phyloP scores from a whole-genome alignment of 2,797 vertebrate genomes.

The Odontamblyopus rebecca region DNA sequence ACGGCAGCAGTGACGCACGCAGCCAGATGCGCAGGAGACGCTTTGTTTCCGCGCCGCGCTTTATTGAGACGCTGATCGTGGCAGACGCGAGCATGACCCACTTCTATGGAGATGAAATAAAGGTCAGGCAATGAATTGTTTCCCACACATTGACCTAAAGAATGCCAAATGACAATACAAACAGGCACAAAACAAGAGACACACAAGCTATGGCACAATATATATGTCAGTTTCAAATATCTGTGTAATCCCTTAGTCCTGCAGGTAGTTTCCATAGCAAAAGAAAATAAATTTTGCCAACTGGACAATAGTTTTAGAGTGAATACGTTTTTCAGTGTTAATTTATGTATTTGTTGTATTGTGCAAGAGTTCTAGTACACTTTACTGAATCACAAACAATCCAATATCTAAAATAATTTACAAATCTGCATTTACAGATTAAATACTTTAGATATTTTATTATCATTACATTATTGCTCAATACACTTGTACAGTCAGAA shows the following conservation, averaged over 20 bases:
- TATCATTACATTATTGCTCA: background rate
- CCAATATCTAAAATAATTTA: background rate
- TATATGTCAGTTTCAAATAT: background rate
- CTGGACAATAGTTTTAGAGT: no score
- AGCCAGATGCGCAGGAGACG: conserved; percentile 70
- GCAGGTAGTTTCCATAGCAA: no score
- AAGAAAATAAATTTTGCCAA: no score
- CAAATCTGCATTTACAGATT: background rate
- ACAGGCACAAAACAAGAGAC: background rate
- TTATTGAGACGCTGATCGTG: conserved; percentile 92
- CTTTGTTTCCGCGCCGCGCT: conserved; percentile 90
- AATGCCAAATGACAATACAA: conserved; percentile 17
- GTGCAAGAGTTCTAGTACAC: background rate
- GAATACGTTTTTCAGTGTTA: no score
- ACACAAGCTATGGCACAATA: background rate
- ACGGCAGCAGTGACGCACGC: conserved; percentile 46
- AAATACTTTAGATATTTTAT: background rate
- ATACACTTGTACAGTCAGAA: conserved; percentile 1
- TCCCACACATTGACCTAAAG: conserved; percentile 26
- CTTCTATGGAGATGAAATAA: conserved; percentile 90
- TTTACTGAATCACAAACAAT: background rate
- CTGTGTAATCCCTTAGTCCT: no score
- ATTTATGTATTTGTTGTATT: background rate
- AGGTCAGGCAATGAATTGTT: conserved; percentile 77
- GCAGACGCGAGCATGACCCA: conserved; percentile 88